Percentiles rank a stretch among this genome's conserved stretches.
phyloP scores from a whole-genome alignment of 1,140 invertebrate species.

The Theocolax elegans region DNA sequence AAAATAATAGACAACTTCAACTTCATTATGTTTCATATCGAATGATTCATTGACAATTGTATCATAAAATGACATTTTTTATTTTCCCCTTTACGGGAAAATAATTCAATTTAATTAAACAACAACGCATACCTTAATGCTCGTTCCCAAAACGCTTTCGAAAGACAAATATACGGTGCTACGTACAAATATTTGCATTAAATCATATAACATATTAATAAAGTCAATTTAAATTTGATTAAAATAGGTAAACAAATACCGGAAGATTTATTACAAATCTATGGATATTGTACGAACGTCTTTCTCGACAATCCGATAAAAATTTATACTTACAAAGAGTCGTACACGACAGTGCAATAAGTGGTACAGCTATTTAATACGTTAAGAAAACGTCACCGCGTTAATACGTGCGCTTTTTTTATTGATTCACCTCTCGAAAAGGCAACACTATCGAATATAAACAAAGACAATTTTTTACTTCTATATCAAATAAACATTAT shows the following conservation, averaged over 20 bases:
- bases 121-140: not conserved
- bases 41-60: conserved; percentile 10
- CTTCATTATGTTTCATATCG: conserved; percentile 2
- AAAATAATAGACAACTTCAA: no score
- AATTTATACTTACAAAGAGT: conserved; percentile 23
- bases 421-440: not conserved
- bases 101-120: not conserved
- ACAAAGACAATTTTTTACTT: conserved; percentile 6
- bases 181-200: no score
- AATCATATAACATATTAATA: no score
- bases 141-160: not conserved
- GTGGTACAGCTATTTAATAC: conserved; percentile 28
- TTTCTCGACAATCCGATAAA: conserved; percentile 1
- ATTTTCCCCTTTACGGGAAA: not conserved
- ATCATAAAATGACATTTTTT: conserved; percentile 20
- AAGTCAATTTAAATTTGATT: no score
- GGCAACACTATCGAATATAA: not conserved
- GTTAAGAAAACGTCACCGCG: conserved; percentile 4
- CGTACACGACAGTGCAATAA: conserved; percentile 15
- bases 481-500: not conserved
- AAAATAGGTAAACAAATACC: no score
- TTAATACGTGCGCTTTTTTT: conserved; percentile 9
- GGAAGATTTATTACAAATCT: conserved; percentile 13
- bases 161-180: no score
- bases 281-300: not conserved